A percentile compares a stretch with the other conserved stretches of the same genome.
Conservation (phyloP, 2,797 vertebrate genomes). For the Premnoplex brunnescens region DNA sequence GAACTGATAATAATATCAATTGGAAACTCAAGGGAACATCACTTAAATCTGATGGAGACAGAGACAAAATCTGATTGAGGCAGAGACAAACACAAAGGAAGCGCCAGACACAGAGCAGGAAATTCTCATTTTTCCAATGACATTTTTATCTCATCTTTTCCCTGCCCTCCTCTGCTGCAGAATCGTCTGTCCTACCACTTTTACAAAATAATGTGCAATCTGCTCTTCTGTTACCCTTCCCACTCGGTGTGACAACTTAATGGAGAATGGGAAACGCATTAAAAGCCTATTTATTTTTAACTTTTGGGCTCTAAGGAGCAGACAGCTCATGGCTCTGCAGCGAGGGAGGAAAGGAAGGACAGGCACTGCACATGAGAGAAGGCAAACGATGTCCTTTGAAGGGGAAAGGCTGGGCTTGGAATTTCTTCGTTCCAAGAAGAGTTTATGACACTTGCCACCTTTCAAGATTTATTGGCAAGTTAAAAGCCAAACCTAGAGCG, state of each 20-base stretch:
- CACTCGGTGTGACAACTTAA: background rate
- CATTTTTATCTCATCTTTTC: slow-evolving; percentile 30
- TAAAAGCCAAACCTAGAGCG: background rate
- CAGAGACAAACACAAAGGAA: background rate
- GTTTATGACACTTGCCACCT: background rate
- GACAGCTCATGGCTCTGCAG: background rate
- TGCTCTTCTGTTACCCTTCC: background rate
- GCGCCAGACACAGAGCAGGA: background rate
- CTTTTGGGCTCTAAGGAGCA: background rate
- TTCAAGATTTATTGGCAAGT: background rate
- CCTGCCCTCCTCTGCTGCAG: background rate
- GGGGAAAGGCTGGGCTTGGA: background rate
- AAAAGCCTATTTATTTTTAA: background rate
- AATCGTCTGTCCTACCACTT: background rate
- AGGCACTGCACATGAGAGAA: background rate
- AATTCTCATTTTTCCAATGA: slow-evolving; percentile 9
- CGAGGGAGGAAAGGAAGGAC: background rate
- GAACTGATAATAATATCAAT: background rate
- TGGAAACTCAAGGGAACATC: background rate
- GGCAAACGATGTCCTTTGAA: background rate
- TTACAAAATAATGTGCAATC: background rate
- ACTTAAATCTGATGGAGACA: background rate
- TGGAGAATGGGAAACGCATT: background rate
- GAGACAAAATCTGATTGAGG: background rate
- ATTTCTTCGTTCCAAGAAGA: background rate